Conservation (phyloP, 2,113 vertebrate genomes). For the Myxocyprinus asiaticus region DNA sequence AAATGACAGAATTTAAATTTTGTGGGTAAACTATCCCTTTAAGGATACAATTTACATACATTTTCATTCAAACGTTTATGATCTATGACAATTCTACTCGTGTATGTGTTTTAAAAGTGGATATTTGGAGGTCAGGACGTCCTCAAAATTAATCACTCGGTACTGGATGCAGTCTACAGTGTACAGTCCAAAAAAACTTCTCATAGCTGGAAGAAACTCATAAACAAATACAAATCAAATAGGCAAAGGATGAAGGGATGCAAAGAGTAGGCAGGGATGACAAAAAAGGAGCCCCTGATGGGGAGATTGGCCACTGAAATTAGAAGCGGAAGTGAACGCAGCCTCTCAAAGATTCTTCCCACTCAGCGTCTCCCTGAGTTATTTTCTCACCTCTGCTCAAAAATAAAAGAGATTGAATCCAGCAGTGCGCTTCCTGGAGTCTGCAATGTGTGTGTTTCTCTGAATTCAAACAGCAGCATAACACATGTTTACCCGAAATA, state of each 20-base stretch:
- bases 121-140: not conserved
- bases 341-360: conserved; percentile 28
- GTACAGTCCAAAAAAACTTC: not conserved
- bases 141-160: not conserved
- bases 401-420: conserved; percentile 6
- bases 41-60: no score
- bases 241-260: conserved; percentile 13
- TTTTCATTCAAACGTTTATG: not conserved
- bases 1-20: no score
- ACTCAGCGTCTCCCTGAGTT: conserved; percentile 38
- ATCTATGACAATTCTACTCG: not conserved
- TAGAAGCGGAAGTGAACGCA: conserved; percentile 45
- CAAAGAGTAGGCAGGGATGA: conserved; percentile 31
- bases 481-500: not conserved
- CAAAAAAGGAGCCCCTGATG: conserved; percentile 34
- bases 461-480: not conserved
- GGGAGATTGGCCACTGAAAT: conserved; percentile 35
- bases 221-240: not conserved
- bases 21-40: no score
- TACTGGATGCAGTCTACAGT: not conserved
- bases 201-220: not conserved
- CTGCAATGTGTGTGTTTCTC: not conserved
- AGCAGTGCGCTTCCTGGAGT: conserved; percentile 4
- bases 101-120: not conserved
- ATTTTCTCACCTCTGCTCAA: conserved; percentile 16